Evolutionary conservation across 2,113 vertebrate genomes (phyloP).

Genomic region (Tiliqua scincoides): DNA sequence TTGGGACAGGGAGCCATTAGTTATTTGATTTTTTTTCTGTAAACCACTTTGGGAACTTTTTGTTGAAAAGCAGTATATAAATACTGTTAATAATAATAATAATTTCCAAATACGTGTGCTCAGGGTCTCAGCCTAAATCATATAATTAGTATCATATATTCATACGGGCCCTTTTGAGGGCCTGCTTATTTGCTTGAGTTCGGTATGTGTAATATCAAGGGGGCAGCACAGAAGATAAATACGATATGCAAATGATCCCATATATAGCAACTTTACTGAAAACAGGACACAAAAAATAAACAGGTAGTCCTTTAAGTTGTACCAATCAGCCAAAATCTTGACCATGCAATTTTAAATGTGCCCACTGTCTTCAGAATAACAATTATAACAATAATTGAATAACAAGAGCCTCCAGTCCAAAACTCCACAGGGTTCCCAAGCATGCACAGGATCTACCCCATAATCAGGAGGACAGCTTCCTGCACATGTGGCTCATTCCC

Average conservation of each 20-base stretch:
- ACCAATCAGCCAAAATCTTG: neutral
- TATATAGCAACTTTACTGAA: neutral
- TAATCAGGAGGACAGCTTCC: neutral
- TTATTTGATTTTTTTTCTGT: no score
- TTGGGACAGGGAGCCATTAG: no score
- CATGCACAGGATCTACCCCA: neutral
- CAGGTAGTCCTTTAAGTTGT: neutral
- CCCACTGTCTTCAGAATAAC: neutral
- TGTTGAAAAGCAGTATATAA: no score
- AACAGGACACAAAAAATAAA: fast-evolving
- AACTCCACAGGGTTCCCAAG: neutral
- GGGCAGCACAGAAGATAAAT: neutral
- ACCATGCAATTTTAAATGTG: neutral
- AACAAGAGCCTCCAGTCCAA: fast-evolving
- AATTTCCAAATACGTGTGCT: neutral
- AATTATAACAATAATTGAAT: no score
- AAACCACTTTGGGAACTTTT: no score
- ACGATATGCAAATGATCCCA: neutral
- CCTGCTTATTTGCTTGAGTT: neutral
- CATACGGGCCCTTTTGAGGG: neutral
- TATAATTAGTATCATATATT: neutral
- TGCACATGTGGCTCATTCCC: neutral
- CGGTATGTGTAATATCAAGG: neutral
- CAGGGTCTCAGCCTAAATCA: neutral
- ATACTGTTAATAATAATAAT: no score